Conservation (phyloP, 2,797 vertebrate species). For the Coranthus polyacanthus region DNA sequence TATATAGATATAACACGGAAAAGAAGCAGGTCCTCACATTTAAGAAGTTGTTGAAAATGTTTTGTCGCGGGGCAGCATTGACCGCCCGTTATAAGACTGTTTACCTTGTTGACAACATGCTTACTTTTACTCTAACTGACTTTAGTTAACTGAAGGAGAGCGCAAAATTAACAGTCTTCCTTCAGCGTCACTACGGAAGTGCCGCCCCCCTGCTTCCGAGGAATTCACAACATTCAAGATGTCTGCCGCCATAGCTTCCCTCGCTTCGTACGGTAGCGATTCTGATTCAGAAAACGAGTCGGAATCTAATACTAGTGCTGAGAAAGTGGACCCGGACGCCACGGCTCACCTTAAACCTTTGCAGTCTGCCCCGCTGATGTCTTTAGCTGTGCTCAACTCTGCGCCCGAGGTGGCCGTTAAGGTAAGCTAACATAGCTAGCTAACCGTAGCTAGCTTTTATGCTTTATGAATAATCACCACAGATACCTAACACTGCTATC, state of each 20-base stretch:
- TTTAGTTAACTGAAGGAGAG: no score
- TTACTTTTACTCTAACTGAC: no score
- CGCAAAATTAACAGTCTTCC: no score
- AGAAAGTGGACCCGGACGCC: constrained; percentile 75
- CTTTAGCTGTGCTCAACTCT: constrained; percentile 86
- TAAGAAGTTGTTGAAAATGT: no score
- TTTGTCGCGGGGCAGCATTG: no score
- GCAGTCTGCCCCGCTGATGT: constrained; percentile 55
- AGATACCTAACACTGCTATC: no score
- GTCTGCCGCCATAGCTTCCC: constrained; percentile 87
- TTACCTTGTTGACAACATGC: no score
- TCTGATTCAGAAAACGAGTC: constrained; percentile 91
- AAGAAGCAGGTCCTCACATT: no score
- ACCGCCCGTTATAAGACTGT: no score
- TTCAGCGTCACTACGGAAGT: constrained; percentile 57
- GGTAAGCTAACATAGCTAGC: constrained; percentile 82
- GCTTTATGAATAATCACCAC: neutral
- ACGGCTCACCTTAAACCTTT: constrained; percentile 80
- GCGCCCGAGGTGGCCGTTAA: constrained; percentile 97
- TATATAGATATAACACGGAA: no score
- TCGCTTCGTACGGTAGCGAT: constrained; percentile 92
- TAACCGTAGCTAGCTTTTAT: constrained; percentile 35
- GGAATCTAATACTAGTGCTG: constrained; percentile 60
- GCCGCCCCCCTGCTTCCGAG: constrained; percentile 51
- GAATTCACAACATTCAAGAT: constrained; percentile 87